Conservation (phyloP, 2,797 vertebrate genomes). For the Labroides dimidiatus region DNA sequence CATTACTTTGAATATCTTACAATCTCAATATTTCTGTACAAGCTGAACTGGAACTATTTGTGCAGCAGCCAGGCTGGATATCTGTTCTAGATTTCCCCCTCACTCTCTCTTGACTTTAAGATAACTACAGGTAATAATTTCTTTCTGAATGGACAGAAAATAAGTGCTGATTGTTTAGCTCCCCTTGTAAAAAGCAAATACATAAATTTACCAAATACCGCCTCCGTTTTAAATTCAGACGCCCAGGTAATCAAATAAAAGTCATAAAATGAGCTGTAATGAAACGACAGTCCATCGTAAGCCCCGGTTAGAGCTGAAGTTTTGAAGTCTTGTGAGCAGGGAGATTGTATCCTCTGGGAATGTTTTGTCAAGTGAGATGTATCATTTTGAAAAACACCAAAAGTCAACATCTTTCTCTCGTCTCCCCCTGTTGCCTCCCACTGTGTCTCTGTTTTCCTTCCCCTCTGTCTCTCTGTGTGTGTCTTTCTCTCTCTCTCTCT, state of each 20-base stretch:
- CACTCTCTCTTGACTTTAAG: too few relatives aligned
- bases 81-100: too few relatives aligned
- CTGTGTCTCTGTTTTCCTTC: slow-evolving; percentile 75
- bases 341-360: slow-evolving; percentile 50
- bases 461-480: slow-evolving; percentile 69
- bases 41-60: too few relatives aligned
- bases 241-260: background rate
- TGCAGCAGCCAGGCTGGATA: too few relatives aligned
- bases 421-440: slow-evolving; percentile 66
- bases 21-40: too few relatives aligned
- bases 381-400: slow-evolving; percentile 75
- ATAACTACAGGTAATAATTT: too few relatives aligned
- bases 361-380: slow-evolving; percentile 78
- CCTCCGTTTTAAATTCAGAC: background rate
- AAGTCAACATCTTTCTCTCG: slow-evolving; percentile 79
- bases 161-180: too few relatives aligned
- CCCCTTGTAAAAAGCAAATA: too few relatives aligned
- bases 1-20: too few relatives aligned
- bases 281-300: background rate
- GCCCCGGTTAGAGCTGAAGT: slow-evolving; percentile 16
- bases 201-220: too few relatives aligned
- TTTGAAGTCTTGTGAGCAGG: slow-evolving; percentile 8
- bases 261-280: slow-evolving; percentile 1
- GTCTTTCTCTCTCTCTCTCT: slow-evolving; percentile 20
- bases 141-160: too few relatives aligned